Conservation (phyloP, 2,888 invertebrate species). For the Marasmarcha lunaedactyla region DNA sequence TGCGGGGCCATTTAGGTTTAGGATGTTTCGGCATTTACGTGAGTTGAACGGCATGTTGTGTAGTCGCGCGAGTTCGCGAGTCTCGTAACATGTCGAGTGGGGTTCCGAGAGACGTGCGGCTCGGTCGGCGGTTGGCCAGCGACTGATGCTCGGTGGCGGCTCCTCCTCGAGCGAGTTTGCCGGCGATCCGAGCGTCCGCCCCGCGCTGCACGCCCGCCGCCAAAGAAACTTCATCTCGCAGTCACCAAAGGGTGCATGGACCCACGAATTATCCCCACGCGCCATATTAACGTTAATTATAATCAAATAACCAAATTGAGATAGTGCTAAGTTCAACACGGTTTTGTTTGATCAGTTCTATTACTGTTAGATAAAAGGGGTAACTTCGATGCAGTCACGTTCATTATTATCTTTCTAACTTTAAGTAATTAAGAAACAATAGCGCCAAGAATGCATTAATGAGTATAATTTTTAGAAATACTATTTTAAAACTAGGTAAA, state of each 20-base stretch:
- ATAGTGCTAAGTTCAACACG: constrained; percentile 28
- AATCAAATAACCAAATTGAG: constrained; percentile 32
- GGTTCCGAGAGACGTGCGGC: constrained; percentile 31
- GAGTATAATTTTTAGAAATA: neutral
- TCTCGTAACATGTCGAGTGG: constrained; percentile 47
- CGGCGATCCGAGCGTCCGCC: constrained; percentile 43
- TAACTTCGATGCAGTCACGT: too few relatives aligned
- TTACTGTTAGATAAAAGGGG: neutral
- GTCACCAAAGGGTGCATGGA: constrained; percentile 58
- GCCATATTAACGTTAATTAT: constrained; percentile 55
- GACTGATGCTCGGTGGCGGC: constrained; percentile 51
- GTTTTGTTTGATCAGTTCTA: constrained; percentile 19
- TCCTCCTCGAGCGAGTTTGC: constrained; percentile 48
- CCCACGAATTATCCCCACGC: constrained; percentile 56
- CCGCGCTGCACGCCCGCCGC: constrained; percentile 42
- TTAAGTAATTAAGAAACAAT: too few relatives aligned
- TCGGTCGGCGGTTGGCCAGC: constrained; percentile 61
- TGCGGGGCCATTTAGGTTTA: constrained; percentile 40
- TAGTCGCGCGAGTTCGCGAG: constrained; percentile 60
- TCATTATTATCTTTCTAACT: too few relatives aligned
- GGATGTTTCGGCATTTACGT: constrained; percentile 59
- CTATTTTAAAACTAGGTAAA: neutral
- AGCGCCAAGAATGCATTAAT: too few relatives aligned
- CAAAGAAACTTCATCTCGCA: constrained; percentile 64
- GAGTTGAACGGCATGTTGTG: constrained; percentile 55